phyloP scores from a whole-genome alignment of 2,797 vertebrate genomes.

The Australoheros facetus region DNA sequence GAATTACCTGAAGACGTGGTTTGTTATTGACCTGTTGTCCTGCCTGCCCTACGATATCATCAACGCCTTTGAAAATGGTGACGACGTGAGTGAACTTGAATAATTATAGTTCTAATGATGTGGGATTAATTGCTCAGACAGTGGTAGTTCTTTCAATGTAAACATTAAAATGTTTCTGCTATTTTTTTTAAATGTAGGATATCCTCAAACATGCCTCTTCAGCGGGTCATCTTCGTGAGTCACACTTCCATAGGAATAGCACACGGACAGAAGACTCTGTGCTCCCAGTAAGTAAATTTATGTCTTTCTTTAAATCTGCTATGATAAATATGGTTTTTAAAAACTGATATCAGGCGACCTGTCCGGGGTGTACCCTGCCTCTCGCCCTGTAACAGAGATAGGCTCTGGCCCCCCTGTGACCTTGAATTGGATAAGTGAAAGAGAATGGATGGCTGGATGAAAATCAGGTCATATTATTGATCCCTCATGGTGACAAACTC shows the following conservation, averaged over 20 bases:
- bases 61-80: conserved; percentile 96
- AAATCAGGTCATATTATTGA: conserved; percentile 2
- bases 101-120: neutral
- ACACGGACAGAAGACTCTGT: conserved; percentile 80
- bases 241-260: conserved; percentile 71
- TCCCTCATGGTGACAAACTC: neutral
- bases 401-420: neutral
- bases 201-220: conserved; percentile 23
- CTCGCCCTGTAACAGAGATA: neutral
- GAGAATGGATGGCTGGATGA: neutral
- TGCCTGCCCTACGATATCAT: conserved; percentile 99
- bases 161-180: neutral
- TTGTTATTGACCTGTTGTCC: conserved; percentile 96
- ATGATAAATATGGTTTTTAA: neutral
- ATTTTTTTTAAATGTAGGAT: conserved; percentile 52
- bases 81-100: conserved; percentile 84
- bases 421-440: conserved; percentile 5
- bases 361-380: neutral
- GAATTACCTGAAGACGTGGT: conserved; percentile 99
- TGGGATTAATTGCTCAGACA: neutral
- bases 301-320: neutral
- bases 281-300: conserved; percentile 70
- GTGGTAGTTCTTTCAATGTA: neutral
- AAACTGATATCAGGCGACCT: no score
- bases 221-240: conserved; percentile 54